A percentile compares a stretch with the other conserved stretches of the same genome.
Conservation (phyloP, 2,797 vertebrate species). For the Pseudochaenichthys georgianus region DNA sequence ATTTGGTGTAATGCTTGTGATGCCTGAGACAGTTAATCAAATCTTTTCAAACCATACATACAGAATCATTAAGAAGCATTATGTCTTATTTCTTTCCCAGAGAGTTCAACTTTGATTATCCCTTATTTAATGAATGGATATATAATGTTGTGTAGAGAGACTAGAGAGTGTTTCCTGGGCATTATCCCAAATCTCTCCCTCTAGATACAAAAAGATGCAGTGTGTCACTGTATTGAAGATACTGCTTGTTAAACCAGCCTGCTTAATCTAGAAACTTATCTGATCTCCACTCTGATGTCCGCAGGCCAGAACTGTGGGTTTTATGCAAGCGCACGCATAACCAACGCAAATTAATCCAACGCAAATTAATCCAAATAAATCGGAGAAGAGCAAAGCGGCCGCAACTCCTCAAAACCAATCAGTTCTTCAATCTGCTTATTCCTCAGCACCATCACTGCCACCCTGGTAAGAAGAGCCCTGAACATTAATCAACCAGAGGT, state of each 20-base stretch:
- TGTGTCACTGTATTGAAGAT: conserved; percentile 17
- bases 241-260: conserved; percentile 22
- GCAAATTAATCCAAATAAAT: conserved; percentile 47
- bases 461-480: conserved; percentile 4
- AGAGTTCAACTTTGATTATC: neutral
- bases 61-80: neutral
- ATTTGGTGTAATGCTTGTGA: neutral
- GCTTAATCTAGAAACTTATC: conserved; percentile 36
- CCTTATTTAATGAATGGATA: neutral
- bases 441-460: conserved; percentile 15
- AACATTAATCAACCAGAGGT: conserved; percentile 46
- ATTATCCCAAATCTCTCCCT: neutral
- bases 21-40: too few relatives aligned
- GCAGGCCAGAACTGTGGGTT: neutral
- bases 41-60: neutral
- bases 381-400: conserved; percentile 2
- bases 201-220: neutral
- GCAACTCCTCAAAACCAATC: conserved; percentile 57
- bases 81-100: neutral
- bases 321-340: neutral
- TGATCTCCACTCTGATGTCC: conserved; percentile 19
- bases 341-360: too few relatives aligned
- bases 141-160: neutral
- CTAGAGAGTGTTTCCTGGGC: neutral
- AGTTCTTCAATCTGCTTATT: conserved; percentile 51